phyloP scores from a whole-genome alignment of 2,113 vertebrate species.

The Leptobrachium ailaonicum region DNA sequence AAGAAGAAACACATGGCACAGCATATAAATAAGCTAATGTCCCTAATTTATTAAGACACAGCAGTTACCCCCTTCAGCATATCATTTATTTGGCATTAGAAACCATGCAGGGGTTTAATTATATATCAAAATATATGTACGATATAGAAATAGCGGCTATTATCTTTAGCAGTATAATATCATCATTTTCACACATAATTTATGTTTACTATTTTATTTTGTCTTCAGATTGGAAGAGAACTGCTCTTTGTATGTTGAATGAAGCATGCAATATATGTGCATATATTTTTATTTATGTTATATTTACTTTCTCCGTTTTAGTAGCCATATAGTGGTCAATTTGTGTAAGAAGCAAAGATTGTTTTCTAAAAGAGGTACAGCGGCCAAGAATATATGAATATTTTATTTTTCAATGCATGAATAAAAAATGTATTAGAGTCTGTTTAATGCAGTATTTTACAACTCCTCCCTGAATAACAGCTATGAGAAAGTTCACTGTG shows the following conservation, averaged over 20 bases:
- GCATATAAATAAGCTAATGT: too few relatives aligned
- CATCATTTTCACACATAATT: background rate
- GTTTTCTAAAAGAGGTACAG: conserved; percentile 14
- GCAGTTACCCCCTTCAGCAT: too few relatives aligned
- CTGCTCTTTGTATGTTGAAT: background rate
- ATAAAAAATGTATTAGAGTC: conserved; percentile 17
- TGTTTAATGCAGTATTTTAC: conserved; percentile 9
- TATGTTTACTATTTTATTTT: background rate
- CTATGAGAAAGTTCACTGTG: conserved; percentile 12
- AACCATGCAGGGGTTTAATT: too few relatives aligned
- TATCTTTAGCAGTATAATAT: background rate
- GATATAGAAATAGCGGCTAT: too few relatives aligned
- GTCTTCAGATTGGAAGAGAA: background rate
- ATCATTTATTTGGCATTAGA: too few relatives aligned
- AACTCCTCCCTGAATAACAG: conserved; percentile 30
- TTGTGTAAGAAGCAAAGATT: conserved; percentile 18
- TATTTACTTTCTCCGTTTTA: conserved; percentile 12
- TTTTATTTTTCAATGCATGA: conserved; percentile 38
- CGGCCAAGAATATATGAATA: conserved; percentile 36
- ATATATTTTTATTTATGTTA: background rate
- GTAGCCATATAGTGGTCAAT: conserved; percentile 34
- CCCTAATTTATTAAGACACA: too few relatives aligned
- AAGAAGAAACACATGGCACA: too few relatives aligned
- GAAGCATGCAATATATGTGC: background rate
- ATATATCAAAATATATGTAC: too few relatives aligned